Evolutionary conservation across 1,140 invertebrate species (phyloP).

Genomic region (Pteromalus puparum): DNA sequence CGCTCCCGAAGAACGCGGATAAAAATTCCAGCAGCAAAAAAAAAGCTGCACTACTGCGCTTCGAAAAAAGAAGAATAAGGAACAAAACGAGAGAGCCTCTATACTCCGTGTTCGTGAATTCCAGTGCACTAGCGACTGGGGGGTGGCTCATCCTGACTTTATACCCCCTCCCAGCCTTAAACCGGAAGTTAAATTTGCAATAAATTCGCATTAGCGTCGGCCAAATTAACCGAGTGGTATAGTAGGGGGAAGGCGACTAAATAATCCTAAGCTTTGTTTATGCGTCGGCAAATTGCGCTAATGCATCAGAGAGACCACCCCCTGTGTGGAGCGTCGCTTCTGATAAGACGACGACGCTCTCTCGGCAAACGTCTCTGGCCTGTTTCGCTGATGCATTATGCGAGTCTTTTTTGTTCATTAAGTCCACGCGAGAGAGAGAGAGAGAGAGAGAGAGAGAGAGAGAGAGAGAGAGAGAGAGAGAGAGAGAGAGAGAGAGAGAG

Average conservation of each 20-base stretch:
- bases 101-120: not conserved
- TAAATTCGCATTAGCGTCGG: conserved; percentile 47
- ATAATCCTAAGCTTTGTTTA: conserved; percentile 67
- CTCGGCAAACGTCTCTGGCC: too few species aligned
- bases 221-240: conserved; percentile 47
- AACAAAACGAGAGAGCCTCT: not conserved
- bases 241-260: conserved; percentile 57
- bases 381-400: not conserved
- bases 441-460: too few species aligned
- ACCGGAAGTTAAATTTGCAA: conserved; percentile 57
- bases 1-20: not conserved
- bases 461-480: too few species aligned
- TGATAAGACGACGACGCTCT: not conserved
- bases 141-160: not conserved
- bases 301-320: conserved; percentile 51
- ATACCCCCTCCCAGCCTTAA: not conserved
- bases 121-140: not conserved
- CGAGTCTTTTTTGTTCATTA: not conserved
- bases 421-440: too few species aligned
- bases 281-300: conserved; percentile 68
- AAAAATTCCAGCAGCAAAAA: not conserved
- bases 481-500: too few species aligned
- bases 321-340: not conserved
- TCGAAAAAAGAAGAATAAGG: not conserved
- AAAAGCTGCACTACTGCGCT: not conserved